Base-by-base conservation (phyloP, 2,888 invertebrate species). In the Amiota mariae region DNA sequence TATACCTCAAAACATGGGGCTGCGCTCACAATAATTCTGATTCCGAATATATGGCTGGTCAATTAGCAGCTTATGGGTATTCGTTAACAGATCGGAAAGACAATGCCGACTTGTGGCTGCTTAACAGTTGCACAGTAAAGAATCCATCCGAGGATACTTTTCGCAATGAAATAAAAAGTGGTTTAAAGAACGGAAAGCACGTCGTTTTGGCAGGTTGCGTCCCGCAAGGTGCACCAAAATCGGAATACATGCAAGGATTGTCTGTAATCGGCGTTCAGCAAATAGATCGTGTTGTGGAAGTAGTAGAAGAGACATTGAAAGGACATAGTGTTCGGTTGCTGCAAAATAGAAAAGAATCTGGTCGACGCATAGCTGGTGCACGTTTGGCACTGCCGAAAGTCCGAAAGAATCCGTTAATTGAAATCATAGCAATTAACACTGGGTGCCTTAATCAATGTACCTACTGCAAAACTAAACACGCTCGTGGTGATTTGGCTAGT, bases 251-350 rank as follows among this genome's bases (percentile, higher is more conserved):
- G 0, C 84, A 81, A 54, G 89, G 96, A 0, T 91, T 98, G 10
- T 98, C 98, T 81, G 93, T 98, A 1, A 95, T 99, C n/a, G 99
- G 99, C 0, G 98, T 99, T 0, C 98, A 99, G 85, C 99, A 99
- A 91, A 99, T 99, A 75, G 98, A 99, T 89, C 92, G 98, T 76
- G 96, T 99, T 1, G 96, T 98, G 0, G 98, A 99, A 91, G 97
- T 99, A 0, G 98, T 99, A 0, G 99, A 99, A 88, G 98, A 99
- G 90, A 98, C 98, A 0, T 90, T 99, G 0, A 98, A 98, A 92
- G 98, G 95, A 1, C 93, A 95, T 87, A 93, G 94, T 20, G 95
- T 97, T 1, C 92, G 94, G 13, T 88, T 95, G 9, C 91, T 97
- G 9, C 95, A 95, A n/a, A 94, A 94, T 79, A 98, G 97, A 85